These are phyloP conservation scores for Drosophila birchii DNA, from an alignment of 2,888 invertebrate species.

Conservation along the genomic window DNA sequence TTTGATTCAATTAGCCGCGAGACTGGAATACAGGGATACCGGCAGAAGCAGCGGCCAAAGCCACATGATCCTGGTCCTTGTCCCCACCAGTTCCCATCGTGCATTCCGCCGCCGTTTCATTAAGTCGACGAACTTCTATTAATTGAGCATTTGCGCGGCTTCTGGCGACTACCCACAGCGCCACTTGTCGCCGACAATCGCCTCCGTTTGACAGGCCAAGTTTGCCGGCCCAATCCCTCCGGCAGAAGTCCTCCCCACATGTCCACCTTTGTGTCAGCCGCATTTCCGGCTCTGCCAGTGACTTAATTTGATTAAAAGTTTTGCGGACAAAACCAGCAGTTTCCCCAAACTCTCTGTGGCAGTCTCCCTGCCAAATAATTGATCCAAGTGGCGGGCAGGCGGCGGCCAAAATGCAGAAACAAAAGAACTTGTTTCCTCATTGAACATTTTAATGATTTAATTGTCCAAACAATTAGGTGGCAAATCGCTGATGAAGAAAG, in stretches of 20 bases:
- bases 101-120: conserved; percentile 62
- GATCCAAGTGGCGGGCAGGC: conserved; percentile 33
- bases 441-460: conserved; percentile 65
- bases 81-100: conserved; percentile 9
- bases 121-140: conserved; percentile 73
- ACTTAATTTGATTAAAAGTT: conserved; percentile 80
- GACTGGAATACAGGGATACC: background rate
- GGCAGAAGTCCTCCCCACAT: conserved; percentile 47
- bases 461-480: conserved; percentile 68
- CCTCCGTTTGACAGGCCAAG: conserved; percentile 63
- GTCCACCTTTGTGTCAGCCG: conserved; percentile 70
- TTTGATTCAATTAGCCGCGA: conserved; percentile 76
- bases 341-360: background rate
- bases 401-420: conserved; percentile 8
- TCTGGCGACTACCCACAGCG: conserved; percentile 57
- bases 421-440: conserved; percentile 40
- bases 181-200: conserved; percentile 69
- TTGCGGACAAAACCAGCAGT: conserved; percentile 48
- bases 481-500: conserved; percentile 52
- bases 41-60: conserved; percentile 42
- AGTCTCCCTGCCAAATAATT: conserved; percentile 19
- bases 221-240: conserved; percentile 30
- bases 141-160: conserved; percentile 78
- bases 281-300: conserved; percentile 67
- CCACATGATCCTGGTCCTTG: conserved; percentile 70